Percentiles rank a stretch among this genome's conserved stretches.
Conservation (phyloP, 2,888 invertebrate genomes). For the Odontomyia ornata region DNA sequence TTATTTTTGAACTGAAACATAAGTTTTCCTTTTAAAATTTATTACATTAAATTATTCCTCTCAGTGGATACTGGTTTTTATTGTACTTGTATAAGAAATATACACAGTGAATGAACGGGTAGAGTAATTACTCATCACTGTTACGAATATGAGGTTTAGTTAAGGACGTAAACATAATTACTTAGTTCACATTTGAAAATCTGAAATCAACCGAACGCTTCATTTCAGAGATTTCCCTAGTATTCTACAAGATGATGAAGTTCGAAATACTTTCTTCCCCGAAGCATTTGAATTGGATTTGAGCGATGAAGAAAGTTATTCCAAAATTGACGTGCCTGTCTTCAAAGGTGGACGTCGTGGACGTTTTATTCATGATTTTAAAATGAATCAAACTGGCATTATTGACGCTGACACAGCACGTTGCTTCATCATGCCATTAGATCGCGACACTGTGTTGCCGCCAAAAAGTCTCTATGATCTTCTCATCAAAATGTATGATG, state of each 20-base stretch:
- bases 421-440: slow-evolving; percentile 92
- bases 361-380: slow-evolving; percentile 93
- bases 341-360: slow-evolving; percentile 83
- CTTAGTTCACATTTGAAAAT: too few species aligned
- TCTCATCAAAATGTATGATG: slow-evolving; percentile 79
- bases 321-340: slow-evolving; percentile 87
- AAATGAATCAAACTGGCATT: slow-evolving; percentile 77
- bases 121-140: too few species aligned
- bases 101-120: too few species aligned
- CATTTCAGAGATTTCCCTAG: slow-evolving; percentile 10
- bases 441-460: slow-evolving; percentile 78
- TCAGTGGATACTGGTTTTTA: too few species aligned
- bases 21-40: too few species aligned
- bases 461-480: slow-evolving; percentile 84
- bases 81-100: too few species aligned
- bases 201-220: too few species aligned
- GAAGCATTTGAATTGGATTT: slow-evolving; percentile 85
- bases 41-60: too few species aligned
- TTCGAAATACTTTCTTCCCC: slow-evolving; percentile 68
- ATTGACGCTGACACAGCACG: slow-evolving; percentile 77
- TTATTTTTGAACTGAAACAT: too few species aligned
- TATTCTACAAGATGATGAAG: slow-evolving; percentile 15
- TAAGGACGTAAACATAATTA: too few species aligned
- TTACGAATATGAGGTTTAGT: too few species aligned
- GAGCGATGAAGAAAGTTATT: slow-evolving; percentile 73